Evolutionary conservation across 2,113 vertebrate species (phyloP), one percentile per base, ranked within the genome.

Genomic region (Gavialis gangeticus): DNA sequence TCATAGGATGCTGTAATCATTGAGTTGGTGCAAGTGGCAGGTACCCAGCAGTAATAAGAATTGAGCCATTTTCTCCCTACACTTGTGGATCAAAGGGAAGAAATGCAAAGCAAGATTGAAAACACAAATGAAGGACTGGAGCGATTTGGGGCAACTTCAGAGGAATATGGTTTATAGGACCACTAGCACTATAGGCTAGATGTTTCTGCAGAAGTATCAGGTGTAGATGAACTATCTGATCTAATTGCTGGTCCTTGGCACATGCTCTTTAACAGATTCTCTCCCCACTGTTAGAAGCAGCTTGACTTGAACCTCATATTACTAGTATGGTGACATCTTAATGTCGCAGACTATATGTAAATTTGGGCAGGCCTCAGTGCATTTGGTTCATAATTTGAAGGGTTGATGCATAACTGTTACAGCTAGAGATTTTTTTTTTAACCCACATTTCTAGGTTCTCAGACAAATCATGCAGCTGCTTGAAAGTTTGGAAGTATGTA

Each of bases 71-170:
- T 88, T 76, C 46, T 46, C 46, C 3, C 66, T 25, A 62, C 1
- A 22, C 2, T 63, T 89, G 30, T 24, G 79, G 87, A 85, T 46
- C 37, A 89, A 34, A 11, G 4, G 14, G 19, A 75, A 25, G 55
- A 58, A 12, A 6, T 66, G 0, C 16, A 27, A 59, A 34, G 4
- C 46, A 46, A 46, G 46, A 46, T 46, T 46, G 46, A 46, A 46
- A 4, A 56, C 15, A 59, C 4, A 66, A 83, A 75, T 0, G 0
- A 0, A 0, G 2, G 30, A 34, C 60, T 77, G 8, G 34, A 9
- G 1, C 1, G 24, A 14, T 3, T 27, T 5, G 63, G 71, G 84
- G 62, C 34, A 27, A 5, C 7, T 5, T 3, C 67, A 71, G 0
- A 12, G n/a, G n/a, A 28, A 85, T 28, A 46, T 18, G 63, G n/a